Evolutionary conservation across 2,888 invertebrate species (phyloP), one percentile per base, ranked within the genome.

Genomic region (Polietes domitor): DNA sequence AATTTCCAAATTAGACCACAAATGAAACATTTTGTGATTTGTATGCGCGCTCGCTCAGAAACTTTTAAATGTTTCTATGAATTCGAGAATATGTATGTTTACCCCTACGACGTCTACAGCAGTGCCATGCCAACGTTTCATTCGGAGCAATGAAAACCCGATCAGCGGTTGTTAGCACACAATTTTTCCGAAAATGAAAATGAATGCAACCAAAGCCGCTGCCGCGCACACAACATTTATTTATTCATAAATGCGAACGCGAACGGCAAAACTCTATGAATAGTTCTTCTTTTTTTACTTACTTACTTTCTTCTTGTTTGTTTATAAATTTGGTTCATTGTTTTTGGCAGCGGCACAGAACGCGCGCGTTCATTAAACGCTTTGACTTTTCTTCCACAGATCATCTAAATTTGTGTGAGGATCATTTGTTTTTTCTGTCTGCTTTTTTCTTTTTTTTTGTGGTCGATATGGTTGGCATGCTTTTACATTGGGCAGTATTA

Each of bases 271-370:
- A 47, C 4, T 7, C 37, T 37, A 37, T 37, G 37, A 37, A 37
- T 37, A 37, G 37, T 47, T 47, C 4, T 2, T 47, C 2, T 15
- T 12, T 41, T 41, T 41, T 7, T n/a, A n/a, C n/a, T 55, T 55
- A n/a, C n/a, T n/a, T n/a, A n/a, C n/a, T 21, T 19, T 17, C 17
- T 15, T 58, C 26, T 24, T 26, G 58, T 47, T 47, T 58, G 58
- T 58, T 58, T 58, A 58, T 58, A 58, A 15, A 24, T 58, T 58
- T 58, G 12, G 24, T 58, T 58, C 26, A 24, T 58, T 58, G 26
- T 26, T 58, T 58, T 53, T 58, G 24, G 26, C 58, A 15, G 9
- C 26, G 26, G 58, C 58, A 58, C 26, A 58, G 58, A 24, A 58
- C 24, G 26, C 24, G 58, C 15, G 58, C 26, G 2, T 12, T 4